These are phyloP conservation scores for Ophthalmolycus amberensis DNA, from an alignment of 2,113 vertebrate genomes.

Conservation along the genomic window DNA sequence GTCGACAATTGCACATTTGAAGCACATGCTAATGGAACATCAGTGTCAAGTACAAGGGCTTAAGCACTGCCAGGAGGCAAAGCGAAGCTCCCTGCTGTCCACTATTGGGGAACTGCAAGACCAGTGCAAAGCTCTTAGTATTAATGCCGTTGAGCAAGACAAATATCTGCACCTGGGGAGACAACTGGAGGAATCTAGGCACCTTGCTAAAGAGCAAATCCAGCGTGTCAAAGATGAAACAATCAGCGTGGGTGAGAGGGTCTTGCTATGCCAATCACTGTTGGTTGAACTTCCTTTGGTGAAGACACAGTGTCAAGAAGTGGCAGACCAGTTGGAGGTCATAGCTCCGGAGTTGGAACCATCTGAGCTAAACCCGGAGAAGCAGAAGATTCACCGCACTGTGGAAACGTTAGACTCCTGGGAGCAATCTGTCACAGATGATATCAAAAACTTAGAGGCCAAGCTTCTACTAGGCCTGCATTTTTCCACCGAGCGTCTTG, in stretches of 20 bases:
- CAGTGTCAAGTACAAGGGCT: slow-evolving; percentile 78
- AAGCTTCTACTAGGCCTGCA: slow-evolving; percentile 63
- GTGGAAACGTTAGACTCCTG: slow-evolving; percentile 78
- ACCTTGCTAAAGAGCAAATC: slow-evolving; percentile 78
- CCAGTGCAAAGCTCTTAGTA: slow-evolving; percentile 75
- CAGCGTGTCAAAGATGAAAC: slow-evolving; percentile 58
- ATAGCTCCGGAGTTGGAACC: slow-evolving; percentile 77
- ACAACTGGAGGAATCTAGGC: slow-evolving; percentile 79
- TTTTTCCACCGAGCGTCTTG: slow-evolving; percentile 73
- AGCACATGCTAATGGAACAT: slow-evolving; percentile 74
- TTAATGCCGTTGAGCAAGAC: slow-evolving; percentile 72
- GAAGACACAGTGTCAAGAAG: slow-evolving; percentile 80
- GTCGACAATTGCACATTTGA: slow-evolving; percentile 36
- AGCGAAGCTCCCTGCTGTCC: slow-evolving; percentile 67
- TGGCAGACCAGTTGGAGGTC: slow-evolving; percentile 81
- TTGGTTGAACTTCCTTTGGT: slow-evolving; percentile 82
- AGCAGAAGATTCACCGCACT: slow-evolving; percentile 73
- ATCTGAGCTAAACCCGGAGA: slow-evolving; percentile 81
- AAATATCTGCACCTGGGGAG: slow-evolving; percentile 79
- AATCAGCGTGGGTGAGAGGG: slow-evolving; percentile 60
- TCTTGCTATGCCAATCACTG: slow-evolving; percentile 81
- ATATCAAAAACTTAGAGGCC: slow-evolving; percentile 76
- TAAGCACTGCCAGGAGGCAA: slow-evolving; percentile 68
- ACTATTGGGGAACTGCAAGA: slow-evolving; percentile 78
- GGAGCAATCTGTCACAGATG: slow-evolving; percentile 74